These are phyloP conservation scores for Mesocricetus auratus DNA, from an alignment of 2,113 vertebrate genomes.

Conservation along the genomic window DNA sequence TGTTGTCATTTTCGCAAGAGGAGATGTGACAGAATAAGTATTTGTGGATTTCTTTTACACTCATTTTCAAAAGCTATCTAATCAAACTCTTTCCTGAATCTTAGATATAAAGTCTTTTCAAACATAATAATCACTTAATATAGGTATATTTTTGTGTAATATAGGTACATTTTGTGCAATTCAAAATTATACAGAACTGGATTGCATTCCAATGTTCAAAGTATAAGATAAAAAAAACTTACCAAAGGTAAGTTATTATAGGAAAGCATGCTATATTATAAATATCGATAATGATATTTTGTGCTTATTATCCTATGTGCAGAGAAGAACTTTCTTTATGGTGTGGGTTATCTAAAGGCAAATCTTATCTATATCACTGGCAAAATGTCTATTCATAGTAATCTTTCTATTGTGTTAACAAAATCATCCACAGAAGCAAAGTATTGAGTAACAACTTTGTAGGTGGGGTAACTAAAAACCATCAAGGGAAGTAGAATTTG, in stretches of 20 bases:
- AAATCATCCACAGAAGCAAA: constrained; percentile 18
- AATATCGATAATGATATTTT: constrained; percentile 1
- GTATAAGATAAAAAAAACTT: background rate
- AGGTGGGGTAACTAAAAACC: background rate
- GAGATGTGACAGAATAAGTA: background rate
- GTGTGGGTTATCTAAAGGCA: background rate
- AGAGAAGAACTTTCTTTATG: background rate
- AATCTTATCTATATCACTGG: background rate
- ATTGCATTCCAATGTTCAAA: constrained; percentile 10
- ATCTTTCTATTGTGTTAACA: background rate
- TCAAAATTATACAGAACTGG: constrained; percentile 37
- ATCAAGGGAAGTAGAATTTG: background rate
- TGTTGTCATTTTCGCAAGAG: constrained; percentile 36
- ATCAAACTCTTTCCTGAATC: constrained; percentile 10
- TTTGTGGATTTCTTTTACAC: constrained; percentile 27
- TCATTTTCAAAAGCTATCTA: constrained; percentile 17
- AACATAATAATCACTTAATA: constrained; percentile 4
- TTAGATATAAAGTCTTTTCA: constrained; percentile 55
- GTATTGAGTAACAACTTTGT: background rate
- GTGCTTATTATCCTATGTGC: background rate
- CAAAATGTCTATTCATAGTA: background rate
- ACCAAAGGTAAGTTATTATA: constrained; percentile 16
- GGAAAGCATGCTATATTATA: constrained; percentile 21
- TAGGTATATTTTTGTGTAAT: background rate
- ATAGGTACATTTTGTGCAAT: background rate